Conservation (phyloP, 2,888 invertebrate genomes). For the Pristionchus entomophagus region DNA sequence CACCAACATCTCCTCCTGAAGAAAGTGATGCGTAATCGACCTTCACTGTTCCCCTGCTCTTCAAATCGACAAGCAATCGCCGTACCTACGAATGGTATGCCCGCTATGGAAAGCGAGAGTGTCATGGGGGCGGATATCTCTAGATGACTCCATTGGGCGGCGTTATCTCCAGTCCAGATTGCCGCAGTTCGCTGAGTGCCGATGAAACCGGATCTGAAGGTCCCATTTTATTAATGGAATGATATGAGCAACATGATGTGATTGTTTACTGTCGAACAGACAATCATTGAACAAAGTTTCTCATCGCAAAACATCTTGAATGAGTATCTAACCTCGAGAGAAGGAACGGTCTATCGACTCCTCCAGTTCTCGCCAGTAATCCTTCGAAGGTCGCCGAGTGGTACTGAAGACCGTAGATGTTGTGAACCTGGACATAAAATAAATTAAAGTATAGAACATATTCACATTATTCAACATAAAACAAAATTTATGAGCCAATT, state of each 20-base stretch:
- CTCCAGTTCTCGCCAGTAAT: conserved; percentile 81
- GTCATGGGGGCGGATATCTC: conserved; percentile 92
- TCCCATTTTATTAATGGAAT: too few species aligned
- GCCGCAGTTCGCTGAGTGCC: conserved; percentile 90
- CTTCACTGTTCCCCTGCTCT: too few species aligned
- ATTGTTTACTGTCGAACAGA: too few species aligned
- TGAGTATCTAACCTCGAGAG: conserved; percentile 82
- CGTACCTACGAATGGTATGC: conserved; percentile 86
- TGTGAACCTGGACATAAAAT: conserved; percentile 53
- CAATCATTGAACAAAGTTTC: too few species aligned
- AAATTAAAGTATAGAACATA: neutral
- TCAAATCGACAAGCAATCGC: too few species aligned
- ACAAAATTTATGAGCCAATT: neutral
- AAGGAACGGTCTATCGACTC: conserved; percentile 89
- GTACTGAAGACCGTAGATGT: conserved; percentile 75
- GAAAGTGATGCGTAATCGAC: too few species aligned
- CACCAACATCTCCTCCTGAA: conserved; percentile 94
- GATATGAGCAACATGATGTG: too few species aligned
- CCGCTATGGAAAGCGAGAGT: conserved; percentile 87
- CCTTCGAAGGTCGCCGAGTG: conserved; percentile 80
- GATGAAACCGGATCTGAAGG: conserved; percentile 84
- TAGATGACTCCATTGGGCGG: conserved; percentile 94
- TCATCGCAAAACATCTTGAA: too few species aligned
- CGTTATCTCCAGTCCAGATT: conserved; percentile 98
- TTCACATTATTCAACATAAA: neutral